Evolutionary conservation across 2,888 invertebrate species (phyloP).

Genomic region (Cerastoderma edule): DNA sequence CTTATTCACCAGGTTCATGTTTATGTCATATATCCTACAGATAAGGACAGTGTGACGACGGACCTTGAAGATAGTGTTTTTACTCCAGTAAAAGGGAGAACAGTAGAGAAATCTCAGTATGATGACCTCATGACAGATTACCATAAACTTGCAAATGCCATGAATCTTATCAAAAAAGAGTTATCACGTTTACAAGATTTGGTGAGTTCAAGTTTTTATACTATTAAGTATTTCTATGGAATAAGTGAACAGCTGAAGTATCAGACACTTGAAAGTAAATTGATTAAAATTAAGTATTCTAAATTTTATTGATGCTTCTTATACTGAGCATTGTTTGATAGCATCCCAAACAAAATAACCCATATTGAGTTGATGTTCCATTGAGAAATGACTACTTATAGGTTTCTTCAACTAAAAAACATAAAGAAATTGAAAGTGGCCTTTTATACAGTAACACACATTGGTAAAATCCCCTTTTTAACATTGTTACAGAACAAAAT

Average conservation of each 20-base stretch:
- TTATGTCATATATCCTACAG: no score
- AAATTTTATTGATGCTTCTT: background rate
- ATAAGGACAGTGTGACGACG: constrained; percentile 67
- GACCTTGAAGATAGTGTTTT: constrained; percentile 67
- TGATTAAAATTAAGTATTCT: background rate
- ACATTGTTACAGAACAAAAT: no score
- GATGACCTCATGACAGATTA: constrained; percentile 68
- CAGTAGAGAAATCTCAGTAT: constrained; percentile 62
- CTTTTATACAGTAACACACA: no score
- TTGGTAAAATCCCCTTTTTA: no score
- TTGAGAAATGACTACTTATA: no score
- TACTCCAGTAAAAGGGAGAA: constrained; percentile 37
- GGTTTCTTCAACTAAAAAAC: no score
- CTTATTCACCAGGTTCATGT: no score
- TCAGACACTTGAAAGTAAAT: background rate
- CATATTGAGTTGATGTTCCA: no score
- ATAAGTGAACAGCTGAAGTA: background rate
- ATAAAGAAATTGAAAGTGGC: no score
- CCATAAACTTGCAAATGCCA: constrained; percentile 66
- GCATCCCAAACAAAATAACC: no score
- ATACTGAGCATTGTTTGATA: background rate
- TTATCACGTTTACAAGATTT: constrained; percentile 78
- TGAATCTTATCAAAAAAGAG: constrained; percentile 74
- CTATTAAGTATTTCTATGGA: background rate
- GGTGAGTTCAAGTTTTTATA: no score